These are phyloP conservation scores for Fregata magnificens DNA, from an alignment of 2,113 vertebrate species.

Conservation along the genomic window DNA sequence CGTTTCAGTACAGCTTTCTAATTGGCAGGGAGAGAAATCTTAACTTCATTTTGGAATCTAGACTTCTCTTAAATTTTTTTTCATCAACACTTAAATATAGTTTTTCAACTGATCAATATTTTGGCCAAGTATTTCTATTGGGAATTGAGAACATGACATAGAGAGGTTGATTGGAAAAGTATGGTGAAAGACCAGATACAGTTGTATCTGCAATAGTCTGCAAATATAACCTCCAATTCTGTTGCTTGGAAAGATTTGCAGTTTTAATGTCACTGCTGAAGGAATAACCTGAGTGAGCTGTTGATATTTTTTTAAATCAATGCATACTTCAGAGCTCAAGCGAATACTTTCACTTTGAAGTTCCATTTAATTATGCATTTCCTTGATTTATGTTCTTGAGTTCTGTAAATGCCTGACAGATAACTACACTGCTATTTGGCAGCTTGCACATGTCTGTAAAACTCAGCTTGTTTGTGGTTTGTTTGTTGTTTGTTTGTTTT, in stretches of 20 bases:
- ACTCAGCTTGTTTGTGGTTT: neutral
- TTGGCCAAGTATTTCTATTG: neutral
- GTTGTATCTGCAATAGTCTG: neutral
- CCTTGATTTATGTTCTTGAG: neutral
- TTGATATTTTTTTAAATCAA: neutral
- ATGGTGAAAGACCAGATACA: neutral
- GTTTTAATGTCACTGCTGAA: neutral
- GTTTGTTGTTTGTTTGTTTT: neutral
- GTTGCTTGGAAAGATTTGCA: neutral
- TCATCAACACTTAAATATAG: neutral
- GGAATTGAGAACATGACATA: neutral
- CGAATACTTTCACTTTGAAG: neutral
- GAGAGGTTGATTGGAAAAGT: neutral
- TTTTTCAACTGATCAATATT: neutral
- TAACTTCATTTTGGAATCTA: neutral
- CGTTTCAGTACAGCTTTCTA: neutral
- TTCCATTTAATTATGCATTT: neutral
- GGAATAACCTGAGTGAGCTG: neutral
- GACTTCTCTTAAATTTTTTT: neutral
- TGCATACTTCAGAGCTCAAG: rapidly evolving
- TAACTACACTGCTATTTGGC: neutral
- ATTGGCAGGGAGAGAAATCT: neutral
- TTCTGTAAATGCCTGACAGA: neutral
- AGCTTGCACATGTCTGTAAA: neutral
- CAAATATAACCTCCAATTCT: neutral